These are phyloP conservation scores for Arrhamphus sclerolepis DNA, from an alignment of 2,797 vertebrate species.

Conservation along the genomic window DNA sequence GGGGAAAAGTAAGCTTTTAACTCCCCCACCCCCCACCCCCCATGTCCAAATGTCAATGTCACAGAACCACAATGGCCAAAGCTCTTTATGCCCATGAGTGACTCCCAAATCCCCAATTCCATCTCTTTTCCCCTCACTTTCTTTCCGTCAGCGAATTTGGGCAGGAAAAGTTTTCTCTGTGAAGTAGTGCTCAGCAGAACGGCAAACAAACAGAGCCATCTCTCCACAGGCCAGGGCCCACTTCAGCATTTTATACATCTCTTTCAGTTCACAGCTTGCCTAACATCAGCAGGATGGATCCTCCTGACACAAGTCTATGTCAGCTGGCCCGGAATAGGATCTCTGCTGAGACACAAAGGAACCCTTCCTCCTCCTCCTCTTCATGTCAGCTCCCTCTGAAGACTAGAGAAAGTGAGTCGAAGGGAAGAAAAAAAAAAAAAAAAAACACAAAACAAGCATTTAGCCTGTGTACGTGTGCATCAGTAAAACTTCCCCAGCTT, in stretches of 20 bases:
- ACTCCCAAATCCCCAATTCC: conserved; percentile 61
- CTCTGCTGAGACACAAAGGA: conserved; percentile 68
- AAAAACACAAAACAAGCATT: conserved; percentile 57
- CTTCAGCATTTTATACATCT: conserved; percentile 79
- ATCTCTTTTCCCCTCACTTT: conserved; percentile 25
- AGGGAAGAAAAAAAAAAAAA: conserved; percentile 58
- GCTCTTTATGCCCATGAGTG: conserved; percentile 57
- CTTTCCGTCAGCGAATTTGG: conserved; percentile 65
- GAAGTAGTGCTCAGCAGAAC: conserved; percentile 78
- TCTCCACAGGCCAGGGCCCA: conserved; percentile 61
- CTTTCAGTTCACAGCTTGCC: conserved; percentile 74
- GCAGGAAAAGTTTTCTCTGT: conserved; percentile 65
- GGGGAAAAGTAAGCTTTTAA: conserved; percentile 46
- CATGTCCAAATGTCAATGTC: conserved; percentile 73
- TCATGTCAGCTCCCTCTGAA: conserved; percentile 56
- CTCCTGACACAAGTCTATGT: conserved; percentile 77
- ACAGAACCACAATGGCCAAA: conserved; percentile 56
- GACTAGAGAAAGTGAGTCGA: conserved; percentile 52
- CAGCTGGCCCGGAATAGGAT: conserved; percentile 71
- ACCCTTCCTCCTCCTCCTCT: conserved; percentile 45
- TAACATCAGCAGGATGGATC: conserved; percentile 80
- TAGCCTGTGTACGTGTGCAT: conserved; percentile 20
- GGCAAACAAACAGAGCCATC: conserved; percentile 73
- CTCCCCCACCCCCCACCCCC: conserved; percentile 30
- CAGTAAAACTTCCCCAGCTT: conserved; percentile 46